Evolutionary conservation across 2,113 vertebrate genomes (phyloP).

Genomic region (Gymnocephalus cernua): DNA sequence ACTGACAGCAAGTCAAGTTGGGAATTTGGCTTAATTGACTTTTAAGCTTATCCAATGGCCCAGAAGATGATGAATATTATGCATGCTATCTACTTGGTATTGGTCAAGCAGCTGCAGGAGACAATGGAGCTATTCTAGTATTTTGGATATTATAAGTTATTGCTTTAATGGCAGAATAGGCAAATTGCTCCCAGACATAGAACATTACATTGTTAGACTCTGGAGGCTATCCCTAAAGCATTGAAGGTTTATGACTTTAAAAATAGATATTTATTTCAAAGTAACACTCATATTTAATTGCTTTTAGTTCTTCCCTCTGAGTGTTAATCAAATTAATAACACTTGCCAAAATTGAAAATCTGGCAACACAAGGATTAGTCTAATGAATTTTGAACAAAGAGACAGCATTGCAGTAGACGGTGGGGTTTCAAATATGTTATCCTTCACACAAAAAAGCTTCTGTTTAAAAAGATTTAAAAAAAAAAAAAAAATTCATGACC

Average conservation of each 20-base stretch:
- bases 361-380: slow-evolving; percentile 36
- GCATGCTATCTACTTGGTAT: not conserved
- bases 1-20: not conserved
- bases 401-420: slow-evolving; percentile 8
- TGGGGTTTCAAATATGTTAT: slow-evolving; percentile 40
- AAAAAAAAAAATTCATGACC: slow-evolving; percentile 38
- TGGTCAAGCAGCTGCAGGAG: not conserved
- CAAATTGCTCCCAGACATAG: not conserved
- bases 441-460: slow-evolving; percentile 38
- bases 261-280: not conserved
- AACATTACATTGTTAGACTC: too few species aligned
- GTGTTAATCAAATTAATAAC: slow-evolving; percentile 33
- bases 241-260: not conserved
- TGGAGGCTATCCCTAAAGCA: not conserved
- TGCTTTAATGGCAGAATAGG: not conserved
- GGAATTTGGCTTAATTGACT: slow-evolving; percentile 13
- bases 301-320: not conserved
- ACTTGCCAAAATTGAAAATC: slow-evolving; percentile 21
- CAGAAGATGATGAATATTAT: not conserved
- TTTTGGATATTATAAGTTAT: not conserved
- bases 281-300: not conserved
- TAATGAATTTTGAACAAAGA: slow-evolving; percentile 55
- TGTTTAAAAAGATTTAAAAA: not conserved
- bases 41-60: slow-evolving; percentile 27
- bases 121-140: not conserved